Evolutionary conservation across 2,113 vertebrate genomes (phyloP).

Genomic region (Eurystomus gularis): DNA sequence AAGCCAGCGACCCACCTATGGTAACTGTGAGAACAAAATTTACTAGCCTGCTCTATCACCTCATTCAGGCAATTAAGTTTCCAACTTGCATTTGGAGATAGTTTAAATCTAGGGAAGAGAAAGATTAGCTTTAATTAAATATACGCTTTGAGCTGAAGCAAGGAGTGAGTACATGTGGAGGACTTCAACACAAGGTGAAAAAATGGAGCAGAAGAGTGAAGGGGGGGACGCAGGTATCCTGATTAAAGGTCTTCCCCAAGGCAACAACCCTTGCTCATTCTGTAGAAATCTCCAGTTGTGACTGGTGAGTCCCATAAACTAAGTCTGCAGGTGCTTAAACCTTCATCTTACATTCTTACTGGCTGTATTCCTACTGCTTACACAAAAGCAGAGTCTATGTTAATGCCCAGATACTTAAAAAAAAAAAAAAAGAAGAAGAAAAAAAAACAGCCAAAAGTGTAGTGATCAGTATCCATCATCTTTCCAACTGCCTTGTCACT

Average conservation of each 20-base stretch:
- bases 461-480: constrained; percentile 96
- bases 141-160: neutral
- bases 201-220: neutral
- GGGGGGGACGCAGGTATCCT: neutral
- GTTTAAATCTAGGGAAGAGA: neutral
- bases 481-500: constrained; percentile 81
- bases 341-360: constrained; percentile 1
- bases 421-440: neutral
- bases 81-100: neutral
- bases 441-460: constrained; percentile 72
- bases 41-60: neutral
- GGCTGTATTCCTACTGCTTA: neutral
- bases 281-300: neutral
- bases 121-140: neutral
- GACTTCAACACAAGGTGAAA: neutral
- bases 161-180: neutral
- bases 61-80: neutral
- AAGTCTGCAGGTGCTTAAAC: neutral
- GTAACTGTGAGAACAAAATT: neutral
- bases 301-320: neutral
- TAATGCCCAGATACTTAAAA: constrained; percentile 63
- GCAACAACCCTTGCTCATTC: neutral
- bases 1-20: neutral
- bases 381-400: constrained; percentile 68
- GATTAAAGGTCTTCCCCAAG: neutral